Percentiles rank a stretch among this genome's conserved stretches.
These are phyloP conservation scores for Chrysolina oricalcia DNA, from an alignment of 2,888 invertebrate species.

Conservation along the genomic window DNA sequence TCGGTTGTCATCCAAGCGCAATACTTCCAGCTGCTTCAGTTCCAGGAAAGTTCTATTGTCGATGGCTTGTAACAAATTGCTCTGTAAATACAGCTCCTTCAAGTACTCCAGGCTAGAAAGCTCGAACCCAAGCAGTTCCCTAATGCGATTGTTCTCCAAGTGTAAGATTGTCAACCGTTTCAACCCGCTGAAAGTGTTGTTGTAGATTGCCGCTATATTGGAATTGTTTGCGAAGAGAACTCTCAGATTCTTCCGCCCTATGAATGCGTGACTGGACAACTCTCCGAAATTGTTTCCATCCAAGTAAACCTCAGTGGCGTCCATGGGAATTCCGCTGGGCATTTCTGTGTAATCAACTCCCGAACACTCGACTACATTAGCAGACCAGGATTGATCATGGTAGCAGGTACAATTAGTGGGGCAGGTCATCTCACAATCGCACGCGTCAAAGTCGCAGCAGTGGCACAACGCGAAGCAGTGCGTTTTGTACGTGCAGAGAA, in stretches of 20 bases:
- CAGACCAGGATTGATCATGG: slow-evolving; percentile 94
- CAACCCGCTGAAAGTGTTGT: slow-evolving; percentile 92
- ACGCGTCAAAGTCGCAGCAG: slow-evolving; percentile 97
- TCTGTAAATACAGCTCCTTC: slow-evolving; percentile 89
- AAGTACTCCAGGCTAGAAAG: slow-evolving; percentile 87
- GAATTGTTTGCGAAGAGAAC: slow-evolving; percentile 92
- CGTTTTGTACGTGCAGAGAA: slow-evolving; percentile 92
- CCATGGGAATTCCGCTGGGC: slow-evolving; percentile 94
- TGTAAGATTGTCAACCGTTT: slow-evolving; percentile 86
- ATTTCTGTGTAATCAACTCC: slow-evolving; percentile 86
- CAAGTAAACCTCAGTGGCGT: slow-evolving; percentile 94
- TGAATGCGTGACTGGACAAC: slow-evolving; percentile 90
- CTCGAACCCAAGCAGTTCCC: slow-evolving; percentile 86
- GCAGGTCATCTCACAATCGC: slow-evolving; percentile 98
- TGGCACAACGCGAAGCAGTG: slow-evolving; percentile 96
- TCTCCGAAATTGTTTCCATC: slow-evolving; percentile 93
- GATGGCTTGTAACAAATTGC: slow-evolving; percentile 87
- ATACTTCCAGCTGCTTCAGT: slow-evolving; percentile 86
- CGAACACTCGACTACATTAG: slow-evolving; percentile 94
- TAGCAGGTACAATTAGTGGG: slow-evolving; percentile 95
- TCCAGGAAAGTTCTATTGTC: slow-evolving; percentile 89
- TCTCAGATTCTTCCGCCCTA: slow-evolving; percentile 91
- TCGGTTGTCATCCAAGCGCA: slow-evolving; percentile 89
- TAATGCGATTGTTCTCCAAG: slow-evolving; percentile 90
- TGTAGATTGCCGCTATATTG: slow-evolving; percentile 87